These are phyloP conservation scores for Phyllostomus discolor DNA, from an alignment of 2,113 vertebrate species.

Conservation along the genomic window DNA sequence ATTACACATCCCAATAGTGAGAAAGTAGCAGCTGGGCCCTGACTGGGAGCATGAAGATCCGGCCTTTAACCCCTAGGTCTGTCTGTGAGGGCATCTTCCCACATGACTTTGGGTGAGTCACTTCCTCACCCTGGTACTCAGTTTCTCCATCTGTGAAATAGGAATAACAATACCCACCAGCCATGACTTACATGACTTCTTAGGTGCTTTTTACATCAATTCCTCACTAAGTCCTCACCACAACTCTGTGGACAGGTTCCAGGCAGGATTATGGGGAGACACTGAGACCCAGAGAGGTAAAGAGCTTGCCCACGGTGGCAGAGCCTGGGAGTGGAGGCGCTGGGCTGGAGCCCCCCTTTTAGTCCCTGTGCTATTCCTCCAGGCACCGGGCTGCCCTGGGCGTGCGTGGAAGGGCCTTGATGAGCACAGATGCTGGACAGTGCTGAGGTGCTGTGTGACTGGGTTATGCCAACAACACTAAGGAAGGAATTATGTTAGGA, in stretches of 20 bases:
- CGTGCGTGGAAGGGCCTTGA: background rate
- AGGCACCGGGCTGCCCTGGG: background rate
- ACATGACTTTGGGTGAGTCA: background rate
- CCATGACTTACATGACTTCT: background rate
- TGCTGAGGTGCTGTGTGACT: background rate
- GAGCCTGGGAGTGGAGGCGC: background rate
- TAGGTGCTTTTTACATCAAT: background rate
- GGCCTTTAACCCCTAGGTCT: background rate
- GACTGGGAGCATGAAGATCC: background rate
- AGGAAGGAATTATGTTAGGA: background rate
- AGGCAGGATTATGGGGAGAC: background rate
- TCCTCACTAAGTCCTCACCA: background rate
- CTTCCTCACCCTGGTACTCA: background rate
- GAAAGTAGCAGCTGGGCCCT: background rate
- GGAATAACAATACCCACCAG: background rate
- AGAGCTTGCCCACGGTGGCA: background rate
- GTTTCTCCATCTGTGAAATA: conserved; percentile 26
- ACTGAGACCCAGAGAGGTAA: background rate
- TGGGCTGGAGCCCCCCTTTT: background rate
- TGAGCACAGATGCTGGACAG: background rate
- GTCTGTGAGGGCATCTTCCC: background rate
- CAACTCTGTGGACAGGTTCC: background rate
- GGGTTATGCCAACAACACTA: background rate
- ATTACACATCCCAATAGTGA: background rate
- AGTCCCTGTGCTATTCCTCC: background rate